phyloP scores from a whole-genome alignment of 2,888 invertebrate species.

The Heliconius charithonia region DNA sequence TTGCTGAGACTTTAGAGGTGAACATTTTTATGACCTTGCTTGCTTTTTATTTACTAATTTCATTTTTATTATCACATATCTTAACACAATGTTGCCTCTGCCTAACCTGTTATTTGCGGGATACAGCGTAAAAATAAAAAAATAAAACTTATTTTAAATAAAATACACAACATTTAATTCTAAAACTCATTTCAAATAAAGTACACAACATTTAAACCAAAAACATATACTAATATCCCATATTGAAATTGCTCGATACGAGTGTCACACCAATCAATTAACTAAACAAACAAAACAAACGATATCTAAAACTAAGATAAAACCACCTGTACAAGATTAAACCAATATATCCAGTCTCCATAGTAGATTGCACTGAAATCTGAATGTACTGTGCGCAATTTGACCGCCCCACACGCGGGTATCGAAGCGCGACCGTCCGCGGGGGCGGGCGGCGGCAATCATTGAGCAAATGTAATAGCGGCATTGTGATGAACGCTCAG shows the following conservation, averaged over 20 bases:
- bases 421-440: constrained; percentile 54
- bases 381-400: constrained; percentile 47
- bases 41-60: too few relatives aligned
- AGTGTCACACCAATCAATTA: not conserved
- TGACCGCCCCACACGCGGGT: constrained; percentile 50
- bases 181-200: not conserved
- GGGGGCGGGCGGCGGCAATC: constrained; percentile 69
- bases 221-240: not conserved
- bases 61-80: too few relatives aligned
- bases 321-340: constrained; percentile 14
- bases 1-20: too few relatives aligned
- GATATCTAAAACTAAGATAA: constrained; percentile 18
- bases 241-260: not conserved
- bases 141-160: not conserved
- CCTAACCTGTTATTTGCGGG: not conserved
- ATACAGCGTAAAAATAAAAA: not conserved
- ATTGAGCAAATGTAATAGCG: constrained; percentile 82
- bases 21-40: too few relatives aligned
- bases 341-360: constrained; percentile 23
- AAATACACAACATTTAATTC: not conserved
- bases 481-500: constrained; percentile 78
- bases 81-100: not conserved
- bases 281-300: not conserved
- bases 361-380: constrained; percentile 39
- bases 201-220: not conserved